Conservation (phyloP, 2,797 vertebrate genomes). For the Chelmon rostratus region DNA sequence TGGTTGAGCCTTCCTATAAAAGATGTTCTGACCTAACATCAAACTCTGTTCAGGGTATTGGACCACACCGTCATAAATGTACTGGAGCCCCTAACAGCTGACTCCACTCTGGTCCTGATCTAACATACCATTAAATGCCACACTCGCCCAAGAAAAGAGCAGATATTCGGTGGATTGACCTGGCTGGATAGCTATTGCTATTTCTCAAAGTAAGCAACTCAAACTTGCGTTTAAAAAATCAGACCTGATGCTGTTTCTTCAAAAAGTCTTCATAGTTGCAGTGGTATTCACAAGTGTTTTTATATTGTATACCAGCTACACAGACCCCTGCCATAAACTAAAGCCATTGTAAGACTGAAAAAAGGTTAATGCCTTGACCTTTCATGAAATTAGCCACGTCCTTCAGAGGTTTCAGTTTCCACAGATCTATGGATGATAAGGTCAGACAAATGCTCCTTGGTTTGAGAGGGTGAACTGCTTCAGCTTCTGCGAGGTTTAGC, state of each 20-base stretch:
- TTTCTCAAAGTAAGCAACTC: not conserved
- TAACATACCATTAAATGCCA: not conserved
- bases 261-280: not conserved
- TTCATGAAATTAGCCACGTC: constrained; percentile 53
- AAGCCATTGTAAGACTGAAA: constrained; percentile 3
- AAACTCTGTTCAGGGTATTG: not conserved
- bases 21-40: not conserved
- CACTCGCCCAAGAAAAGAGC: not conserved
- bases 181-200: not conserved
- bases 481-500: constrained; percentile 9
- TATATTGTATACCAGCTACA: not conserved
- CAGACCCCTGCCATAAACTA: not conserved
- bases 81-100: not conserved
- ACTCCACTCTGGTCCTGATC: not conserved
- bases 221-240: not conserved
- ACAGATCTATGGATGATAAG: constrained; percentile 71
- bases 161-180: not conserved
- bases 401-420: constrained; percentile 69
- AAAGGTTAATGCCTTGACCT: constrained; percentile 70
- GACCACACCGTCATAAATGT: not conserved
- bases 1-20: not conserved
- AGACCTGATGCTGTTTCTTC: not conserved
- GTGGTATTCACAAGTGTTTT: not conserved
- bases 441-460: constrained; percentile 59
- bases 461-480: constrained; percentile 35